These are phyloP conservation scores for Zosterops japonicus DNA, from an alignment of 2,113 vertebrate genomes.

Conservation along the genomic window DNA sequence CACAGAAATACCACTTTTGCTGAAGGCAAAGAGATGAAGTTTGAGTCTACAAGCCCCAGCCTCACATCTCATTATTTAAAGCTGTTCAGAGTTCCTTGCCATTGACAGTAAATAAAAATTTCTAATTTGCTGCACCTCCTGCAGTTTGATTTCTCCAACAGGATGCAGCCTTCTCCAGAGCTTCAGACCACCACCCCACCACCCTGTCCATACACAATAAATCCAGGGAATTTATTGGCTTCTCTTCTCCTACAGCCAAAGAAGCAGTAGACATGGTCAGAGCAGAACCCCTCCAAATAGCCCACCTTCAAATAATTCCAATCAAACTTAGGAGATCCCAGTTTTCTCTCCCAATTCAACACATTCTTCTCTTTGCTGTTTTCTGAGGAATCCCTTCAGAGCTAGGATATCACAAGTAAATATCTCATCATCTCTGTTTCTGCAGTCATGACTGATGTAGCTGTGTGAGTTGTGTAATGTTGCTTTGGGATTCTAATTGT, in stretches of 20 bases:
- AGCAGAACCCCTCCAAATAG: not conserved
- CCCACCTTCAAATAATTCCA: not conserved
- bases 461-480: not conserved
- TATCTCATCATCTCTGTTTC: not conserved
- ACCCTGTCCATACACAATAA: not conserved
- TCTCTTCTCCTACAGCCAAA: not conserved
- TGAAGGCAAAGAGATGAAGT: not conserved
- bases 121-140: not conserved
- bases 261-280: not conserved
- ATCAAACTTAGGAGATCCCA: not conserved
- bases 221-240: not conserved
- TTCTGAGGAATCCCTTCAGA: not conserved
- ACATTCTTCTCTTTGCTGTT: not conserved
- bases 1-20: not conserved
- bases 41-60: not conserved
- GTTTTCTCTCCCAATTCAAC: not conserved
- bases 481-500: constrained; percentile 8
- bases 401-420: not conserved
- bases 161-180: not conserved
- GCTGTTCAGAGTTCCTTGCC: not conserved
- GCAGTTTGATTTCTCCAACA: not conserved
- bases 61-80: not conserved
- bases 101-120: not conserved
- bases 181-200: not conserved
- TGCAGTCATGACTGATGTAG: not conserved